These are phyloP conservation scores for Melanotaenia duboulayi DNA, from an alignment of 2,113 vertebrate genomes.

Conservation along the genomic window DNA sequence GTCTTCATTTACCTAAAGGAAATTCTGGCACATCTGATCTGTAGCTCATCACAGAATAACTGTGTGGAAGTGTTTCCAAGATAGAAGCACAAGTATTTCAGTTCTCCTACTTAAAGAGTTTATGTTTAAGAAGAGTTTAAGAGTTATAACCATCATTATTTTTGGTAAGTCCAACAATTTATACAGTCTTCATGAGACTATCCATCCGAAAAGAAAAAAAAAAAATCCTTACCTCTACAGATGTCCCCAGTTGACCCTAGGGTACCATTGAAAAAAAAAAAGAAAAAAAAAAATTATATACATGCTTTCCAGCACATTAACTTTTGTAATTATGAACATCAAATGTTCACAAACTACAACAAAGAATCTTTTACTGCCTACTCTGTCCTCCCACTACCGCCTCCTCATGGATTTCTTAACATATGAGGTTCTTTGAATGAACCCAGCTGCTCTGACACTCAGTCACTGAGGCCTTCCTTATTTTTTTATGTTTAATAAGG, in stretches of 20 bases:
- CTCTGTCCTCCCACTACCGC: background rate
- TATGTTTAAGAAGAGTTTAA: no score
- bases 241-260: no score
- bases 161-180: background rate
- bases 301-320: background rate
- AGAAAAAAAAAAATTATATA: no score
- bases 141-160: background rate
- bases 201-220: background rate
- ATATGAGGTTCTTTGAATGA: constrained; percentile 44
- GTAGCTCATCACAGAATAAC: no score
- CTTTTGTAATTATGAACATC: background rate
- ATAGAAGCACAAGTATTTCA: no score
- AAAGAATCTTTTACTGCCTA: background rate
- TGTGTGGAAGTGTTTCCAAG: no score
- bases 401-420: constrained; percentile 17
- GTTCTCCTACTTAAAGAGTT: no score
- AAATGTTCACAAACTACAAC: background rate
- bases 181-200: background rate
- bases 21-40: no score
- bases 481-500: constrained; percentile 61
- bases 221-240: background rate
- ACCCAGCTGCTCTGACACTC: constrained; percentile 33
- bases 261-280: background rate
- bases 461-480: constrained; percentile 40
- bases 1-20: no score